Evolutionary conservation across 2,888 invertebrate genomes (phyloP), one percentile per base, ranked within the genome.

Genomic region (Callimorpha dominula): DNA sequence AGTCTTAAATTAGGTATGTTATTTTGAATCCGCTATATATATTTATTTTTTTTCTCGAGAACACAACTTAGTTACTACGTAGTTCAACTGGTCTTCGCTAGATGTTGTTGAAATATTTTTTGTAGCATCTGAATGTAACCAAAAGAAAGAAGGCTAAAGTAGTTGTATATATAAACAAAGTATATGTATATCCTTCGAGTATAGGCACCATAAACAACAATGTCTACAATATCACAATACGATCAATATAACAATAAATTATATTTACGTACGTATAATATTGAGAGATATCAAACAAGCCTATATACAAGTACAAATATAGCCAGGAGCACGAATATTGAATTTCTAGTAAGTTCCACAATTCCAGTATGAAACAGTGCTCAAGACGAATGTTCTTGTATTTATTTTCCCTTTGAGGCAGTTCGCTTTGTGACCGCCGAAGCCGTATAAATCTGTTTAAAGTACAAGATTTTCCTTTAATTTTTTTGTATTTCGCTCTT

Each of bases 361-460:
- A 76, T 79, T 78, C 62, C 64, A 70, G 40, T 69, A 64, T 54
- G 60, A 75, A 71, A 77, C 76, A 67, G 64, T 50, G 72, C 69
- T 77, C 54, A 73, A 78, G 66, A 65, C 63, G 49, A 74, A 65
- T 42, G 49, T 65, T 76, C 76, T 75, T 79, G 71, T 82, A 76
- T 85, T 81, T 82, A 82, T 84, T 82, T 81, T 83, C 70, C 78
- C 84, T 86, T 83, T 83, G 83, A 83, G 79, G 78, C 80, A 83
- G 74, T 78, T 77, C 77, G 75, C 85, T 89, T 88, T 89, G 88
- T 85, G 82, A 82, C 79, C 78, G 72, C 75, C 70, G 82, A 87
- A 87, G 84, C 84, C 86, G 77, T 84, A 88, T 82, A 83, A 86
- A 87, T 88, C 81, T 85, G 83, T 87, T 86, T 84, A 82, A 82